These are phyloP conservation scores for Vombatus ursinus DNA, from an alignment of 2,113 vertebrate species.

Conservation along the genomic window DNA sequence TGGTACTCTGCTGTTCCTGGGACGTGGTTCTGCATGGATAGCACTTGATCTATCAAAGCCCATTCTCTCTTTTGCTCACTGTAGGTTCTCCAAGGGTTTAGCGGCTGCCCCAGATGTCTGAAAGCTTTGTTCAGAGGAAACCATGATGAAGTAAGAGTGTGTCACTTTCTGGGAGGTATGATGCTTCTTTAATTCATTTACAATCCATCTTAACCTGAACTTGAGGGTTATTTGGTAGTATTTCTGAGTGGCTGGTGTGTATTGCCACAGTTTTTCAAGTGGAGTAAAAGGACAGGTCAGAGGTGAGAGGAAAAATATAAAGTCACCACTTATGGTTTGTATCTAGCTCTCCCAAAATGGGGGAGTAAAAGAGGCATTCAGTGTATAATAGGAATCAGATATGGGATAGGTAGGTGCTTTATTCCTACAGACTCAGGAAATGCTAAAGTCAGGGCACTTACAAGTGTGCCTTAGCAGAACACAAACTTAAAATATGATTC, in stretches of 20 bases:
- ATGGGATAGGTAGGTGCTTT: neutral
- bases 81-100: neutral
- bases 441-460: neutral
- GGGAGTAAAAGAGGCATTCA: neutral
- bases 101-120: neutral
- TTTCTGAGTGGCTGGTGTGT: neutral
- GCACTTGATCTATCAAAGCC: constrained; percentile 44
- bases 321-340: neutral
- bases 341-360: neutral
- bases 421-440: neutral
- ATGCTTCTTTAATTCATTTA: neutral
- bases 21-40: neutral
- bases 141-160: neutral
- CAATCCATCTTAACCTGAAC: neutral
- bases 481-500: neutral
- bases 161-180: neutral
- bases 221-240: neutral
- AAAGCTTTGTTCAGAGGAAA: neutral
- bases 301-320: neutral
- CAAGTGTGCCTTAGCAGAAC: neutral
- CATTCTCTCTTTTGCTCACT: neutral
- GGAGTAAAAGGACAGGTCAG: neutral
- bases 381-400: neutral
- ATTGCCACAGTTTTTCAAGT: neutral
- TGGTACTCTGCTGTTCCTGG: neutral